Evolutionary conservation across 2,797 vertebrate species (phyloP).

Genomic region (Novumbra hubbsi): DNA sequence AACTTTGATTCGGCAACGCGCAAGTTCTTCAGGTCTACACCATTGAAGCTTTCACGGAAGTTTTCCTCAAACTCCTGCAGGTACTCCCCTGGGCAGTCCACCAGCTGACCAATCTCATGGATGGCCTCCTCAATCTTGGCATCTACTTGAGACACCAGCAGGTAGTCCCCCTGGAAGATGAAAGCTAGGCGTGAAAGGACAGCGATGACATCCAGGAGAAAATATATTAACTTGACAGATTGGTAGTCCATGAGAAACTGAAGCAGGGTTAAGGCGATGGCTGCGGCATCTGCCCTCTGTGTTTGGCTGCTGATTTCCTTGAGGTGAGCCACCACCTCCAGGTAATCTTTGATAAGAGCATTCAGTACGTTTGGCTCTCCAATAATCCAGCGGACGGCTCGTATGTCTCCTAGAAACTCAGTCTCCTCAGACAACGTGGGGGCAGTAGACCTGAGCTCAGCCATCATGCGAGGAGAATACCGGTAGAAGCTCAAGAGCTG

Average conservation of each 20-base stretch:
- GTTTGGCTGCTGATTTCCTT: constrained; percentile 93
- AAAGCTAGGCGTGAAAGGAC: constrained; percentile 91
- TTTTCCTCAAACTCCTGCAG: constrained; percentile 95
- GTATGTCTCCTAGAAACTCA: constrained; percentile 92
- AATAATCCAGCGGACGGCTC: constrained; percentile 92
- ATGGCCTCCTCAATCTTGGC: constrained; percentile 91
- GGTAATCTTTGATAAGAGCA: constrained; percentile 93
- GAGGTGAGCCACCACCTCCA: constrained; percentile 93
- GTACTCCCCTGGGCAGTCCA: constrained; percentile 90
- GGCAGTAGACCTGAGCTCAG: constrained; percentile 85
- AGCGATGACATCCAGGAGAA: constrained; percentile 91
- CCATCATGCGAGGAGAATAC: constrained; percentile 92
- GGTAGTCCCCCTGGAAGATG: constrained; percentile 89
- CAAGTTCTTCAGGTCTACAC: constrained; percentile 91
- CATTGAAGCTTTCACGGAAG: constrained; percentile 94
- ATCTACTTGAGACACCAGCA: constrained; percentile 89
- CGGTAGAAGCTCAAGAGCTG: constrained; percentile 95
- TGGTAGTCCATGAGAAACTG: constrained; percentile 98
- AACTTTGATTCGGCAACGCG: constrained; percentile 96
- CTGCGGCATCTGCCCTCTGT: constrained; percentile 88
- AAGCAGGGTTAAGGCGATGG: constrained; percentile 89
- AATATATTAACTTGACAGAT: constrained; percentile 95
- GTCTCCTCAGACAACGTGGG: constrained; percentile 91
- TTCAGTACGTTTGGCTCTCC: constrained; percentile 94
- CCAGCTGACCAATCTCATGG: constrained; percentile 88